Conservation (phyloP, 2,888 invertebrate species). For the Amphipoea oculea region DNA sequence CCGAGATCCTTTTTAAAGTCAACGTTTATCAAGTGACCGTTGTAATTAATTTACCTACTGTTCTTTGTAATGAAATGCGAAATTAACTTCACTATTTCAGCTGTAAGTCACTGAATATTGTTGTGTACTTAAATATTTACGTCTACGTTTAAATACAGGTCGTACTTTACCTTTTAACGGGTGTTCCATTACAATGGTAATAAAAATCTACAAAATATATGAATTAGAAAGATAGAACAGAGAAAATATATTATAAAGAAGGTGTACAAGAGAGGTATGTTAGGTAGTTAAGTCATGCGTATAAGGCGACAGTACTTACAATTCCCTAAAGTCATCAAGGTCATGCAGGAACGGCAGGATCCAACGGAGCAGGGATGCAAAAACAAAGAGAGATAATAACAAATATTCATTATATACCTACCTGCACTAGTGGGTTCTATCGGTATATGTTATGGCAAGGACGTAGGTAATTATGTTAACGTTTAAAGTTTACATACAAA, state of each 20-base stretch:
- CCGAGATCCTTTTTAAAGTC: slow-evolving; percentile 55
- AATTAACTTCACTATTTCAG: slow-evolving; percentile 61
- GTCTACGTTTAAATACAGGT: slow-evolving; percentile 58
- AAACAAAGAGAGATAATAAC: slow-evolving; percentile 82
- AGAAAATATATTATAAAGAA: slow-evolving; percentile 43
- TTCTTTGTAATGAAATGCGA: slow-evolving; percentile 64
- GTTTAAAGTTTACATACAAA: slow-evolving; percentile 47
- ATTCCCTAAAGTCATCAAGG: slow-evolving; percentile 87
- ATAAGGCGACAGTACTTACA: slow-evolving; percentile 84
- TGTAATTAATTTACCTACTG: slow-evolving; percentile 64
- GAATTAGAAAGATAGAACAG: slow-evolving; percentile 58
- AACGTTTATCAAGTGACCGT: slow-evolving; percentile 63
- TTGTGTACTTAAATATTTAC: slow-evolving; percentile 52
- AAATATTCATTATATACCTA: slow-evolving; percentile 73
- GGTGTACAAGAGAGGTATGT: slow-evolving; percentile 39
- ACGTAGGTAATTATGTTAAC: slow-evolving; percentile 13
- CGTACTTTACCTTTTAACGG: slow-evolving; percentile 68
- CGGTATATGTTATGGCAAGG: slow-evolving; percentile 50
- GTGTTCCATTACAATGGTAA: slow-evolving; percentile 48
- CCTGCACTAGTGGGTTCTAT: slow-evolving; percentile 65
- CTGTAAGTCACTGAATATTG: slow-evolving; percentile 54
- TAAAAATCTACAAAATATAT: slow-evolving; percentile 54
- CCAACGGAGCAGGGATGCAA: slow-evolving; percentile 83
- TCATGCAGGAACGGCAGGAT: slow-evolving; percentile 89
- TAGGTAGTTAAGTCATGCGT: slow-evolving; percentile 70